Percentiles rank a stretch among this genome's conserved stretches.
phyloP scores from a whole-genome alignment of 2,888 invertebrate genomes.

The Drosophila neutralis region DNA sequence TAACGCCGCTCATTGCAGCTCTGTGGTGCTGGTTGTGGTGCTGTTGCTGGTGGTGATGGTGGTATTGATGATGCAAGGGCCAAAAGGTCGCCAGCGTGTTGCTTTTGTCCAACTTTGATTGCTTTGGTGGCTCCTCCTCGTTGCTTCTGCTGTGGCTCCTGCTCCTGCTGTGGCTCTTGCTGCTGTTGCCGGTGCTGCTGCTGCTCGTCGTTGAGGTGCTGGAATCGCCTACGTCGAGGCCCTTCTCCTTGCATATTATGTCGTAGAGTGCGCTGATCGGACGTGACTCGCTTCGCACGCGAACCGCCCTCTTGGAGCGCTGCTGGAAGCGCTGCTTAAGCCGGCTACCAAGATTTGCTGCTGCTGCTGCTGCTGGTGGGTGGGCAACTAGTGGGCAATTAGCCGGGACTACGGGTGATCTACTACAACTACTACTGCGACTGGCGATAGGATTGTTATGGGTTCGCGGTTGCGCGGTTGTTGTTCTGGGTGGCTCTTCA shows the following conservation, averaged over 20 bases:
- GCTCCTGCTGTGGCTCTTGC: slow-evolving; percentile 34
- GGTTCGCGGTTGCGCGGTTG: neutral
- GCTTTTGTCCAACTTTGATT: slow-evolving; percentile 38
- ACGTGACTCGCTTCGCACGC: slow-evolving; percentile 84
- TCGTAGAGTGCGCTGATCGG: slow-evolving; percentile 84
- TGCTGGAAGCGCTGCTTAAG: slow-evolving; percentile 81
- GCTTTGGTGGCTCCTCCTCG: slow-evolving; percentile 3
- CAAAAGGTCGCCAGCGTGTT: slow-evolving; percentile 76
- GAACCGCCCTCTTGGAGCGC: slow-evolving; percentile 81
- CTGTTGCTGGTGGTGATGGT: neutral
- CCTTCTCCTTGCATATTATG: slow-evolving; percentile 85
- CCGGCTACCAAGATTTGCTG: slow-evolving; percentile 67
- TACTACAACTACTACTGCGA: slow-evolving; percentile 37
- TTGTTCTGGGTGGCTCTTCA: slow-evolving; percentile 51
- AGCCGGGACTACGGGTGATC: slow-evolving; percentile 64
- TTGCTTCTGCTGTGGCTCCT: slow-evolving; percentile 25
- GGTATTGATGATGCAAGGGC: slow-evolving; percentile 63
- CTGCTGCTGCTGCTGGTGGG: slow-evolving; percentile 27
- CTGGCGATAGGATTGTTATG: slow-evolving; percentile 14
- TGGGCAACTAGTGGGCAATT: slow-evolving; percentile 60
- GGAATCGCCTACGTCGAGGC: slow-evolving; percentile 77
- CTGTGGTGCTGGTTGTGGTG: slow-evolving; percentile 38
- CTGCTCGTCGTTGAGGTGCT: slow-evolving; percentile 60
- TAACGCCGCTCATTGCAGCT: slow-evolving; percentile 45
- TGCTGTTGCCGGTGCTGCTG: slow-evolving; percentile 40